These are phyloP conservation scores for Alviniconcha strummeri DNA, from an alignment of 2,888 invertebrate species.

Conservation along the genomic window DNA sequence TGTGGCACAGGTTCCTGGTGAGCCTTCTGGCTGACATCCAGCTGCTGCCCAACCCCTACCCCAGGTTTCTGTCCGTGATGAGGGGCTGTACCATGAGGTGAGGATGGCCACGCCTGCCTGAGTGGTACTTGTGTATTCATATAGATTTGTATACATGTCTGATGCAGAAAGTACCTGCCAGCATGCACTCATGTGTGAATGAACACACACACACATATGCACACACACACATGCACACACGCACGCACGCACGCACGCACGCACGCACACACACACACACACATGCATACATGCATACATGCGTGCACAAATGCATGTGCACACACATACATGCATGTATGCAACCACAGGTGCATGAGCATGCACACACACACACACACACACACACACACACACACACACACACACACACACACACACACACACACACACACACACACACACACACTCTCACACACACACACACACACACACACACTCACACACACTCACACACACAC, in stretches of 20 bases:
- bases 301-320: too few species aligned
- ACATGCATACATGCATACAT: too few species aligned
- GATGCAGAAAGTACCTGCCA: too few species aligned
- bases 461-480: too few species aligned
- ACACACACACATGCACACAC: too few species aligned
- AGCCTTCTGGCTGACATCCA: constrained; percentile 55
- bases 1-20: constrained; percentile 63
- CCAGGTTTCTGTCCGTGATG: constrained; percentile 56
- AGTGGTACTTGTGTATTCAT: neutral
- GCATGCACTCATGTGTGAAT: too few species aligned
- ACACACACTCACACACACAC: too few species aligned
- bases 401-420: neutral
- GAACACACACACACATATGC: too few species aligned
- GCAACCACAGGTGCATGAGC: neutral
- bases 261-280: too few species aligned
- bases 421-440: neutral
- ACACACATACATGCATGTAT: too few species aligned
- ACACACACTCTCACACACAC: too few species aligned
- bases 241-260: too few species aligned
- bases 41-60: constrained; percentile 67
- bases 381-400: neutral
- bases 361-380: neutral
- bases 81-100: constrained; percentile 60
- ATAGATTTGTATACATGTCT: neutral
- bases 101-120: neutral